phyloP scores from a whole-genome alignment of 1,140 invertebrate species.

The Cheumatopsyche charites region DNA sequence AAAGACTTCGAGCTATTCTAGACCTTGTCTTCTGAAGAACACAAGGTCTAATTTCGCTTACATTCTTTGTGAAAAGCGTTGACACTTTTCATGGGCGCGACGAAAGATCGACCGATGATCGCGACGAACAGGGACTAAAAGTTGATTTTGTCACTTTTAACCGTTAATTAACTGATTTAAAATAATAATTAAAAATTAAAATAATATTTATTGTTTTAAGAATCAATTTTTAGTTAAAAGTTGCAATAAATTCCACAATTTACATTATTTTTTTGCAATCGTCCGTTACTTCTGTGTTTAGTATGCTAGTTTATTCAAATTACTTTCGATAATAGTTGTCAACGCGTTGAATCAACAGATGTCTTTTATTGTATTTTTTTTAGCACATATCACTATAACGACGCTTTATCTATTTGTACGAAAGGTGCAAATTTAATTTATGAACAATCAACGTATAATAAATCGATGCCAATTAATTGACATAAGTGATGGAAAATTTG shows the following conservation, averaged over 20 bases:
- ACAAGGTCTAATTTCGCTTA: background rate
- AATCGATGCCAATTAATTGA: background rate
- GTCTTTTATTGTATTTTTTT: too few relatives aligned
- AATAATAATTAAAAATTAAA: too few relatives aligned
- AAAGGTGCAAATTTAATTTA: conserved; percentile 16
- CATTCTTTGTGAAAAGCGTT: conserved; percentile 6
- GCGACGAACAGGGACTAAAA: conserved; percentile 43
- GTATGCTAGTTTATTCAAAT: too few relatives aligned
- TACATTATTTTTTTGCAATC: too few relatives aligned
- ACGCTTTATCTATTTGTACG: background rate
- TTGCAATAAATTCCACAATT: too few relatives aligned
- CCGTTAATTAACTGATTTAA: background rate
- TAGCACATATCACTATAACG: background rate
- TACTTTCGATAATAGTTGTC: too few relatives aligned
- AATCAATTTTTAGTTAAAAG: too few relatives aligned
- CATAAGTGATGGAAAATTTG: background rate
- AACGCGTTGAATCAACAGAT: too few relatives aligned
- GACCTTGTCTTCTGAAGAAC: background rate
- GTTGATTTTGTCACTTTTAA: conserved; percentile 34
- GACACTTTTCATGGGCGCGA: conserved; percentile 39
- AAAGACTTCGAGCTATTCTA: background rate
- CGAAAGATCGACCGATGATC: conserved; percentile 43
- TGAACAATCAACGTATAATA: background rate
- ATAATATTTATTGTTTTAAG: too few relatives aligned
- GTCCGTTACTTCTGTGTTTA: too few relatives aligned